These are phyloP conservation scores for Argentina silus DNA, from an alignment of 2,797 vertebrate species.

Conservation along the genomic window DNA sequence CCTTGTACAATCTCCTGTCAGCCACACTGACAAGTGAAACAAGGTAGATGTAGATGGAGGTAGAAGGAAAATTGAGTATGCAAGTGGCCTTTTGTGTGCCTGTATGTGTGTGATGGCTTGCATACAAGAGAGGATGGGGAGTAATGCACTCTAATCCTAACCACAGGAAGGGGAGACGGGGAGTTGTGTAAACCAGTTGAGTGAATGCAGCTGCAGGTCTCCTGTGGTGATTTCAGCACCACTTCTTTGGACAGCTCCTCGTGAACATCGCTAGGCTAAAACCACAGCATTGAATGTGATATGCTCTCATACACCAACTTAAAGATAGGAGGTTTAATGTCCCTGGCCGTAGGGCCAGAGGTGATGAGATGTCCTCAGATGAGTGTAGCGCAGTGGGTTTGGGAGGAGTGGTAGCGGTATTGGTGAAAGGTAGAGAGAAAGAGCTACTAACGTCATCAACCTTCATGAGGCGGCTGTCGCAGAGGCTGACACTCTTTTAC, in stretches of 20 bases:
- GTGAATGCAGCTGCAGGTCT: neutral
- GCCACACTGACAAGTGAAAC: slow-evolving; percentile 31
- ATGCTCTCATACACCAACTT: neutral
- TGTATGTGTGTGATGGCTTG: slow-evolving; percentile 9
- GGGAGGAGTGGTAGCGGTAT: too few relatives aligned
- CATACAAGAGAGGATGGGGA: slow-evolving; percentile 31
- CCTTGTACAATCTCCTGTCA: neutral
- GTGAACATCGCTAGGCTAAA: neutral
- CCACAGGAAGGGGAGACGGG: slow-evolving; percentile 8
- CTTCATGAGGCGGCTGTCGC: too few relatives aligned
- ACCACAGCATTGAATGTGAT: neutral
- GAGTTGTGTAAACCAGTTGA: neutral
- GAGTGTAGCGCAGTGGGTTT: too few relatives aligned
- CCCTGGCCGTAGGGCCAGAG: too few relatives aligned
- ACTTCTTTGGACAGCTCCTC: neutral
- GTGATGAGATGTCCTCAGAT: too few relatives aligned
- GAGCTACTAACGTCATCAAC: too few relatives aligned
- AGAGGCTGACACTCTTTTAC: too few relatives aligned
- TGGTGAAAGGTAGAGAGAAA: too few relatives aligned
- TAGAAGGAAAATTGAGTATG: slow-evolving; percentile 14
- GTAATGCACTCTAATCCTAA: slow-evolving; percentile 34
- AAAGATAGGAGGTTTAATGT: neutral
- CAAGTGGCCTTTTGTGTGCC: slow-evolving; percentile 27
- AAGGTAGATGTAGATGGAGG: slow-evolving; percentile 8
- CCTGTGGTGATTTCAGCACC: slow-evolving; percentile 2